phyloP scores from a whole-genome alignment of 2,113 vertebrate species.

The Amazona vittata region DNA sequence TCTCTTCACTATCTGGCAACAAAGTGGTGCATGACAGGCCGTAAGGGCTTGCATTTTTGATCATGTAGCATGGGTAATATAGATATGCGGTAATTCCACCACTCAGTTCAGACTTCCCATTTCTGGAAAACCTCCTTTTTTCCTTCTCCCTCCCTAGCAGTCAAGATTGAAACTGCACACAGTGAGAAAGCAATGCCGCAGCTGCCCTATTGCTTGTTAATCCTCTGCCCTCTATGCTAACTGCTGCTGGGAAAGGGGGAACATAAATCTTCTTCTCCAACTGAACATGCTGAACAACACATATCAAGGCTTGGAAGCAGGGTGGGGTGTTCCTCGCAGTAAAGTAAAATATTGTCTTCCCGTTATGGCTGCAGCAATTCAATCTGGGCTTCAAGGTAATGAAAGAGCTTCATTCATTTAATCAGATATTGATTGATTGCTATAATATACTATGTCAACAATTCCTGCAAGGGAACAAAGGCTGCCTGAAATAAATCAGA shows the following conservation, averaged over 20 bases:
- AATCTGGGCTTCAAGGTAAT: constrained; percentile 44
- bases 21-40: neutral
- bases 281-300: neutral
- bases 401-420: constrained; percentile 55
- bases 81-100: neutral
- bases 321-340: neutral
- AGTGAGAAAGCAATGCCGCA: neutral
- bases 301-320: neutral
- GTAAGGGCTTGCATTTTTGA: neutral
- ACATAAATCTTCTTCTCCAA: neutral
- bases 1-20: neutral
- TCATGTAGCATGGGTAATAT: neutral
- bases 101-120: neutral
- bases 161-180: neutral
- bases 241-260: neutral
- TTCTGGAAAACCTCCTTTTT: neutral
- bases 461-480: neutral
- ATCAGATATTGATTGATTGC: constrained; percentile 59
- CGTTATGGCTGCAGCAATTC: constrained; percentile 26
- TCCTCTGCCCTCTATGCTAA: neutral
- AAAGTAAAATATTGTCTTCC: constrained; percentile 41
- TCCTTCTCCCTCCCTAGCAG: neutral
- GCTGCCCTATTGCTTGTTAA: neutral
- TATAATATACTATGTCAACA: constrained; percentile 54
- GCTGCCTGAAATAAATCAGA: constrained; percentile 19